Evolutionary conservation across 2,888 invertebrate genomes (phyloP).

Genomic region (Micropterix aruncella): DNA sequence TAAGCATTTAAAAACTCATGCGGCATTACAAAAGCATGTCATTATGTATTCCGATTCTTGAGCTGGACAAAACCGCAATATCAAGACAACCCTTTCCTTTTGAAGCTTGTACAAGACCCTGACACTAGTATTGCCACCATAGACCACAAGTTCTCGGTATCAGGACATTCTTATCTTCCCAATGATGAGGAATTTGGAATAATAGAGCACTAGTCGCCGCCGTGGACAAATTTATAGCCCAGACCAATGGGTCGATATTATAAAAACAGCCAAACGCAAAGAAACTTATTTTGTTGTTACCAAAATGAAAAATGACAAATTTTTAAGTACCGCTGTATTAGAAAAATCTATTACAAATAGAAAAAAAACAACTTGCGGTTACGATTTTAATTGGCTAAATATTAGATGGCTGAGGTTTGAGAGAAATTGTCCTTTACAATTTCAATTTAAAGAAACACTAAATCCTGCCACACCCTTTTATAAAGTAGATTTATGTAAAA

Average conservation of each 20-base stretch:
- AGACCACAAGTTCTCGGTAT: conserved; percentile 11
- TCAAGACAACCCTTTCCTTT: conserved; percentile 14
- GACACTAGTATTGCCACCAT: conserved; percentile 11
- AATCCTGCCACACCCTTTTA: too few species aligned
- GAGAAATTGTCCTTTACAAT: too few species aligned
- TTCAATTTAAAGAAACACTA: too few species aligned
- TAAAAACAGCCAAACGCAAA: conserved; percentile 9
- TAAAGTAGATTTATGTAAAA: too few species aligned
- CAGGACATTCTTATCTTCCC: conserved; percentile 10
- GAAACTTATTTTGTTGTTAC: conserved; percentile 10
- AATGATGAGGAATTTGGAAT: conserved; percentile 9
- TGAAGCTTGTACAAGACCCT: conserved; percentile 13
- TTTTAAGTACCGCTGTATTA: too few species aligned
- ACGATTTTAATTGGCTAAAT: too few species aligned
- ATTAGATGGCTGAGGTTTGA: too few species aligned
- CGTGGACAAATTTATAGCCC: conserved; percentile 5
- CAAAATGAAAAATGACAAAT: too few species aligned
- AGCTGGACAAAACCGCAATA: too few species aligned
- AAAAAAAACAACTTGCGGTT: too few species aligned
- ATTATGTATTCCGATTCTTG: conserved; percentile 16
- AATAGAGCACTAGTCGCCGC: not conserved
- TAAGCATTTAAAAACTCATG: conserved; percentile 6
- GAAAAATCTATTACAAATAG: too few species aligned
- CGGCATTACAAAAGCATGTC: conserved; percentile 13
- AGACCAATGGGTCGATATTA: too few species aligned